Conservation (phyloP, 2,888 invertebrate species). For the Romanomermis culicivorax region DNA sequence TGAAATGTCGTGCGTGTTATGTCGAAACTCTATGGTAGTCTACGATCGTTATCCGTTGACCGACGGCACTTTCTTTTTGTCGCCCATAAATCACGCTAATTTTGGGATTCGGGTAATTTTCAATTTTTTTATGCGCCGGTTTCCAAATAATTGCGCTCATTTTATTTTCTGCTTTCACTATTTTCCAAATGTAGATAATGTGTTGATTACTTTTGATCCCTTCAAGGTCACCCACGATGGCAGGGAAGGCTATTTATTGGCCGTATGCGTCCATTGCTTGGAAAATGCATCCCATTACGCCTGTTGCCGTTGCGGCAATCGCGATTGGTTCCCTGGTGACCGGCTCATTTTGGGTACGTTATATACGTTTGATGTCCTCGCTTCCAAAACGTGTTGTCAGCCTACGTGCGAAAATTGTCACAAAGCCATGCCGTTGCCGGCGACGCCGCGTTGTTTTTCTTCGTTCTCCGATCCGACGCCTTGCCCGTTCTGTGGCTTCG, state of each 20-base stretch:
- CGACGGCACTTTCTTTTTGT: conserved; percentile 91
- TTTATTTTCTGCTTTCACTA: too few relatives aligned
- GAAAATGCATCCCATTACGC: conserved; percentile 46
- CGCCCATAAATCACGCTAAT: conserved; percentile 69
- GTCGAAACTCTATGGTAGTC: conserved; percentile 66
- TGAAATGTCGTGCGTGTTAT: conserved; percentile 61
- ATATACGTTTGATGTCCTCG: conserved; percentile 95
- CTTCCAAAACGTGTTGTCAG: conserved; percentile 82
- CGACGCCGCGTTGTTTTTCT: conserved; percentile 73
- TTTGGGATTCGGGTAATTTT: conserved; percentile 57
- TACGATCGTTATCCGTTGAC: conserved; percentile 91
- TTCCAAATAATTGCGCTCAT: neutral
- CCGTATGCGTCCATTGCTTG: conserved; percentile 79
- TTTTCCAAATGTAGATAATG: too few relatives aligned
- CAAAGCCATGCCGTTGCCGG: conserved; percentile 62
- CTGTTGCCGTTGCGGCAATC: conserved; percentile 59
- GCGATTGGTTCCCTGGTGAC: conserved; percentile 65
- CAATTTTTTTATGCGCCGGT: neutral
- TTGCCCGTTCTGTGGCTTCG: conserved; percentile 69
- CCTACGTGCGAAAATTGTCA: conserved; percentile 81
- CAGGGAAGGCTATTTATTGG: conserved; percentile 65
- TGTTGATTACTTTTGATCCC: too few relatives aligned
- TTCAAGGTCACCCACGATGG: conserved; percentile 70
- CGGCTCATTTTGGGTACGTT: conserved; percentile 82
- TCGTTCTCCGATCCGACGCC: conserved; percentile 76